These are phyloP conservation scores for Julus scanicus DNA, from an alignment of 2,888 invertebrate genomes.

Conservation along the genomic window DNA sequence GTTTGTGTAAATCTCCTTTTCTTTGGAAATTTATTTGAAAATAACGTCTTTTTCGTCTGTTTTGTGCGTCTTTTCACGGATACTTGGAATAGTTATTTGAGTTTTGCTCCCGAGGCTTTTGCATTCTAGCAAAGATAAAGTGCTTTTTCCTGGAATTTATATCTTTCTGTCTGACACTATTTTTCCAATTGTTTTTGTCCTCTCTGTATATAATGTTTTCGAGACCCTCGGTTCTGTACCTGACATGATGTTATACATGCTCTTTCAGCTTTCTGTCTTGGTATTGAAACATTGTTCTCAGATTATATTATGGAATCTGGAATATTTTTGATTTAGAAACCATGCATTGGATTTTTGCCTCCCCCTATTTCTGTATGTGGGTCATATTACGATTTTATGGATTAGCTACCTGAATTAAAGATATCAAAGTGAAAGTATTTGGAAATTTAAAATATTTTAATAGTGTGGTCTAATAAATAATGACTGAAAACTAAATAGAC, in stretches of 20 bases:
- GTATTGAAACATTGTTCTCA: neutral
- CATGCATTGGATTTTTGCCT: no score
- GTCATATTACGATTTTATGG: no score
- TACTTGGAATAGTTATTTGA: neutral
- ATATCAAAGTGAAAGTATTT: no score
- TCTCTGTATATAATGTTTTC: neutral
- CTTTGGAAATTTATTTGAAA: constrained; percentile 24
- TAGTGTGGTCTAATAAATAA: no score
- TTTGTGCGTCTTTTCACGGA: neutral
- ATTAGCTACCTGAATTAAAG: no score
- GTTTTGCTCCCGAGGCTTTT: constrained; percentile 24
- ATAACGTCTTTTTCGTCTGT: constrained; percentile 27
- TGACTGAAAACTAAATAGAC: no score
- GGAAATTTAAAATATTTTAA: no score
- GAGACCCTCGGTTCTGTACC: neutral
- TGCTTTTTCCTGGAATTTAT: constrained; percentile 21
- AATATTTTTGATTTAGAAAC: neutral
- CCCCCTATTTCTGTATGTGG: no score
- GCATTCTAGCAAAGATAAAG: constrained; percentile 22
- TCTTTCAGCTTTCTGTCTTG: neutral
- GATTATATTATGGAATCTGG: neutral
- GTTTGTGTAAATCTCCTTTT: neutral
- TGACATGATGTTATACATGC: neutral
- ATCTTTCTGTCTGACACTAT: constrained; percentile 15
- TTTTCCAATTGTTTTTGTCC: constrained; percentile 14